These are phyloP conservation scores for Holcopasites calliopsidis DNA, from an alignment of 1,140 invertebrate species.

Conservation along the genomic window DNA sequence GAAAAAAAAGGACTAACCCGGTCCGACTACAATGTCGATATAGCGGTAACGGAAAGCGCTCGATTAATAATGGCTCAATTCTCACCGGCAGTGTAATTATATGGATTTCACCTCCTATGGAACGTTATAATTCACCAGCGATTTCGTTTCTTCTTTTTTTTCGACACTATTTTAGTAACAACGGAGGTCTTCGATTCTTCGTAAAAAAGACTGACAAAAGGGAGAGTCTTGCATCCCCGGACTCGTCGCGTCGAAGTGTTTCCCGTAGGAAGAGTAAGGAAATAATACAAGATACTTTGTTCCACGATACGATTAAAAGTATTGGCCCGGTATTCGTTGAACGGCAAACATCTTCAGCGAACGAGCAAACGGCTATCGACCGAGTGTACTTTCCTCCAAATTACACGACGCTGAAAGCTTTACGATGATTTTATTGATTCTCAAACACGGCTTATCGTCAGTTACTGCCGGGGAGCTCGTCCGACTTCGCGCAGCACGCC, in stretches of 20 bases:
- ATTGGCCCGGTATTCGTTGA: not conserved
- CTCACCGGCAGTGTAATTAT: constrained; percentile 26
- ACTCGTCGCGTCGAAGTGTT: no score
- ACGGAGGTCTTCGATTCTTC: no score
- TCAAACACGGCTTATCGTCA: constrained; percentile 6
- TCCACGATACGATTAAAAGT: no score
- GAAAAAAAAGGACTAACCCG: not conserved
- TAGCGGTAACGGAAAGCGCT: constrained; percentile 36
- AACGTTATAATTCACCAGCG: constrained; percentile 11
- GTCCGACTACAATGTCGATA: constrained; percentile 27
- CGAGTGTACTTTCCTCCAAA: not conserved
- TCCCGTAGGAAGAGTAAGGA: no score
- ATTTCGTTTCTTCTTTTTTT: not conserved
- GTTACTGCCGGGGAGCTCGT: not conserved
- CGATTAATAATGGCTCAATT: constrained; percentile 44
- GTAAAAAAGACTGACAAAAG: no score
- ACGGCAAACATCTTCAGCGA: not conserved
- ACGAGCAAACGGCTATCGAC: not conserved
- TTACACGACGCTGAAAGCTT: constrained; percentile 8
- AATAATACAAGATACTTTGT: no score
- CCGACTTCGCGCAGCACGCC: not conserved
- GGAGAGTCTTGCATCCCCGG: no score
- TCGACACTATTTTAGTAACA: no score
- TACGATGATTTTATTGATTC: constrained; percentile 24
- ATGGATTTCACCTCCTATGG: constrained; percentile 22